Percentiles rank a stretch among this genome's conserved stretches.
These are phyloP conservation scores for Platygyra sinensis DNA, from an alignment of 64 coral and sea anemone genomes.

Conservation along the genomic window DNA sequence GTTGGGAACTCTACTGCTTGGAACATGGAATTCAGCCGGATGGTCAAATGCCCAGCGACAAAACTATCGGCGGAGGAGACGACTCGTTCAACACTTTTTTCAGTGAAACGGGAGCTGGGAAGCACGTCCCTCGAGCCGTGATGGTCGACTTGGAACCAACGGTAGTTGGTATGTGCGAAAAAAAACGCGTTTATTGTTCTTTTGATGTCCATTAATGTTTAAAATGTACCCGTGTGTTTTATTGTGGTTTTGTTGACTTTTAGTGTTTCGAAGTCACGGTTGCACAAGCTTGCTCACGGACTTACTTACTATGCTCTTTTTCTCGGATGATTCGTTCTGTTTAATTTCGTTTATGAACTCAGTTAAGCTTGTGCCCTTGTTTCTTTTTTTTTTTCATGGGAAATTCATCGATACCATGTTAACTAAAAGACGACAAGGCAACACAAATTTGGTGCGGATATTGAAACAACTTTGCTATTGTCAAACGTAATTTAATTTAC, in stretches of 20 bases:
- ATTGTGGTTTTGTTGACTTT: background rate
- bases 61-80: slow-evolving; percentile 3
- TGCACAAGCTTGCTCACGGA: background rate
- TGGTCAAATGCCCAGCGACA: slow-evolving; percentile 12
- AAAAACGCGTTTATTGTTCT: background rate
- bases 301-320: background rate
- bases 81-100: slow-evolving; percentile 14
- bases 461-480: too few relatives aligned
- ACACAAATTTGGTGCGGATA: too few relatives aligned
- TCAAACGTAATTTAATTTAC: too few relatives aligned
- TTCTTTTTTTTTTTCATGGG: too few relatives aligned
- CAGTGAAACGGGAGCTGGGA: slow-evolving; percentile 9
- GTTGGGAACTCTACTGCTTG: slow-evolving; percentile 27
- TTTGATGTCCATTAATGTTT: background rate
- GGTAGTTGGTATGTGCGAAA: slow-evolving; percentile 12
- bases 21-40: slow-evolving; percentile 25
- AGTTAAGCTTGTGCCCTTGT: too few relatives aligned
- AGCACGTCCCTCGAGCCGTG: slow-evolving; percentile 18
- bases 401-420: too few relatives aligned
- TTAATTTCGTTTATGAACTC: too few relatives aligned
- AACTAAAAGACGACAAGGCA: too few relatives aligned
- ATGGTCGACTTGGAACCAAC: slow-evolving; percentile 17
- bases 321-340: background rate
- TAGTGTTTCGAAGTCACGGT: background rate
- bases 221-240: slow-evolving; percentile 12